Base-by-base conservation (phyloP, 2,113 vertebrate species). In the Sylvietta virens region DNA sequence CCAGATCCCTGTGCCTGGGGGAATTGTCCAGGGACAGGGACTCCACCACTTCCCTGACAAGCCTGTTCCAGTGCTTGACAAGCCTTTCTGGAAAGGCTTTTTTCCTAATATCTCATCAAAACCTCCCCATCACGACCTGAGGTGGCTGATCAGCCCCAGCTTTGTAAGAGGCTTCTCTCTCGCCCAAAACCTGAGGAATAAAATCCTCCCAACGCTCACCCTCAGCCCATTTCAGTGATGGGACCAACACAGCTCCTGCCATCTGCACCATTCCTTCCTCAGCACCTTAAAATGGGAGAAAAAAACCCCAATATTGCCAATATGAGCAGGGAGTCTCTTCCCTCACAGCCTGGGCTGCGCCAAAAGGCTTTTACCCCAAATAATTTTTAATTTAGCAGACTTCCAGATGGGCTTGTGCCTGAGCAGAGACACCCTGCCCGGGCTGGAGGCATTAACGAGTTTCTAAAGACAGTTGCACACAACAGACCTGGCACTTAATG, bases 151-250 rank as follows among this genome's bases (percentile, higher is more conserved):
- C 39, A 66, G 23, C 39, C 54, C 28, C n/a, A 35, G 14, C 9
- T 91, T 61, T 66, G 57, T 8, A 18, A 14, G 16, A 33, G 4
- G 10, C 16, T 15, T 15, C 33, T 39, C 39, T 13, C 35, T 20
- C 48, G 28, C 7, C 37, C 35, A 12, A 62, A 47, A 51, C 5
- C 7, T 20, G 20, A 60, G 30, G 30, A 18, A 19, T 30, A 56
- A 37, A 40, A 19, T 4, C n/a, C 23, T 58, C 6, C 53, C 50
- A 12, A 21, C 3, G 7, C 3, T 19, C 70, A n/a, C 30, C 50
- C 80, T 57, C n/a, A 33, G 15, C 37, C 51, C 31, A 6, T 2
- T 7, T 18, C 44, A 21, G 1, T 0, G 14, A 48, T 1, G 11
- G 65, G 40, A 33, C 54, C 47, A 27, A 13, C 2, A 7, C 40